Conservation (phyloP, 1,140 invertebrate species). For the Drosophila leontia region DNA sequence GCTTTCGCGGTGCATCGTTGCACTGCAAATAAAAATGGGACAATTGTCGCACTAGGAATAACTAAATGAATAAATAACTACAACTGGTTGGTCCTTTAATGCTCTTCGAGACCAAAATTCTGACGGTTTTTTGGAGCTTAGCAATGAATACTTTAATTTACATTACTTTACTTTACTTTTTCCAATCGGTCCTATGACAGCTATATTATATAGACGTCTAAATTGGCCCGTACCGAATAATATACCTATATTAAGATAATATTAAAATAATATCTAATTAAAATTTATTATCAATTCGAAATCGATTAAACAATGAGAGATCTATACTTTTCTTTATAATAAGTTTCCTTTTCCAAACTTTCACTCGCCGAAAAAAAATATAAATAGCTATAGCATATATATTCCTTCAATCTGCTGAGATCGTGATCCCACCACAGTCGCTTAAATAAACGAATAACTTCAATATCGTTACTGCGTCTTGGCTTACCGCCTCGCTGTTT, state of each 20-base stretch:
- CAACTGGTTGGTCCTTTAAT: too few species aligned
- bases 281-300: too few species aligned
- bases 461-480: slow-evolving; percentile 37
- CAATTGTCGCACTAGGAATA: neutral
- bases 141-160: too few species aligned
- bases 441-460: slow-evolving; percentile 6
- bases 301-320: too few species aligned
- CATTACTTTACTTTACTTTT: too few species aligned
- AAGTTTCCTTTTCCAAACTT: neutral
- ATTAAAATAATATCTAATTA: too few species aligned
- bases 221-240: too few species aligned
- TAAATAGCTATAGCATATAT: neutral
- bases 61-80: too few species aligned
- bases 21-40: slow-evolving; percentile 1
- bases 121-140: neutral
- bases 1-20: slow-evolving; percentile 1
- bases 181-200: too few species aligned
- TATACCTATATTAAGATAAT: too few species aligned
- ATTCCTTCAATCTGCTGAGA: slow-evolving; percentile 24
- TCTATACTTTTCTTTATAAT: too few species aligned
- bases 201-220: too few species aligned
- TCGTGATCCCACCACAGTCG: slow-evolving; percentile 6
- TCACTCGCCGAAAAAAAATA: neutral
- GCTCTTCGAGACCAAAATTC: neutral
- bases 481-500: slow-evolving; percentile 33